Base-by-base conservation (phyloP, 2,113 vertebrate species). In the Hemichromis elongatus region DNA sequence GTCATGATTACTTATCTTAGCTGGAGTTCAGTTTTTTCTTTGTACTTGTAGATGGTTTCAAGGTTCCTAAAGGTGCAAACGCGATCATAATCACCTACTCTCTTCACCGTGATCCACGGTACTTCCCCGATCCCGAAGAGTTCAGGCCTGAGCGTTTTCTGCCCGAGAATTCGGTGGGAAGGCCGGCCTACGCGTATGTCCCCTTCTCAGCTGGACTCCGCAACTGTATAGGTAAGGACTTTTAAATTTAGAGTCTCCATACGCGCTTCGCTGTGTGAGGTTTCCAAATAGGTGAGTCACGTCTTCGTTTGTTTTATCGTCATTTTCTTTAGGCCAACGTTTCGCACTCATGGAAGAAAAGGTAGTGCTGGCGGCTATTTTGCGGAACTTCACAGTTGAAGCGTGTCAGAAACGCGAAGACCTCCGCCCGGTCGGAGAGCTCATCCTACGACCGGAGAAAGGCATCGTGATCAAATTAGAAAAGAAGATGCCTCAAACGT, bases 321-420 rank as follows among this genome's bases (percentile, higher is more conserved):
- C 2, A 47, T 42, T 30, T 30, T 78, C 26, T 66, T 1, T 86
- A 99, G 99, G 99, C 88, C 98, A 99, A 79, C 97, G 95, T 13
- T 99, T 99, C 88, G 99, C 99, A 10, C 70, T 97, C 9, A 97
- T 99, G 95, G 99, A 99, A 89, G 98, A 99, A 91, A 99, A 99
- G 85, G 91, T 96, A 66, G 18, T 99, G 59, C 80, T 99, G 81
- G 95, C 97, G 0, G 93, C 95, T 56, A 90, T 99, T 77, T 93
- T 99, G 80, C 96, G 97, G 2, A 93, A 86, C 37, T 99, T 98
- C 81, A 96, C 93, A 78, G 86, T 99, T 2, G 97, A 97, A 73
- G 96, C 96, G 0, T 95, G 82, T 87, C 98, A 99, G 88, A 95
- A 92, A 21, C 95, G 86, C 4, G 97, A 98, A 26, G 97, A 99